These are phyloP conservation scores for Sericinus montela DNA, from an alignment of 2,888 invertebrate genomes.

Conservation along the genomic window DNA sequence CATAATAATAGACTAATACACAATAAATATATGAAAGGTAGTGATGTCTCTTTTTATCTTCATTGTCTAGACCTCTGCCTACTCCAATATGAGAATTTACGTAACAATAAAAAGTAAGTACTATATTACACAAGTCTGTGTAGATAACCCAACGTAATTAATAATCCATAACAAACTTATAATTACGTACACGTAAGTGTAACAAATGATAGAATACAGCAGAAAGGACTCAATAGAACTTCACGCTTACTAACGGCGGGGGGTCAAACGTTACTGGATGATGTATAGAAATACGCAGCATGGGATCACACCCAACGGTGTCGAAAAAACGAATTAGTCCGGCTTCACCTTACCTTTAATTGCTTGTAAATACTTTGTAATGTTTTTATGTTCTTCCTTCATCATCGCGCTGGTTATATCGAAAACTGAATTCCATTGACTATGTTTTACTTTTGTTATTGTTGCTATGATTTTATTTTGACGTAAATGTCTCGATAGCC, in stretches of 20 bases:
- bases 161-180: not conserved
- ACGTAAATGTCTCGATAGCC: too few species aligned
- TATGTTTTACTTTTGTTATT: too few species aligned
- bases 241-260: constrained; percentile 1
- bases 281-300: constrained; percentile 34
- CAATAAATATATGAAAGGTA: too few species aligned
- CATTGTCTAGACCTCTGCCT: too few species aligned
- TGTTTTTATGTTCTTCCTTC: too few species aligned
- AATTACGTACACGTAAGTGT: not conserved
- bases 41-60: too few species aligned
- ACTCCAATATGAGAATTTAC: too few species aligned
- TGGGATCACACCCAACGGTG: constrained; percentile 50
- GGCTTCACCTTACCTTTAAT: not conserved
- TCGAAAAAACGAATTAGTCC: constrained; percentile 28
- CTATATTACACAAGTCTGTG: not conserved
- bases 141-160: not conserved
- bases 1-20: too few species aligned
- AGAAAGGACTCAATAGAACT: constrained; percentile 1
- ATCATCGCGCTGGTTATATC: too few species aligned
- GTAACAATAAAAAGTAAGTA: too few species aligned
- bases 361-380: not conserved
- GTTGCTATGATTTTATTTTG: too few species aligned
- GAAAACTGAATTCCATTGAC: too few species aligned
- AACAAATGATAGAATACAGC: not conserved
- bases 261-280: not conserved